Base-by-base conservation (phyloP, 2,797 vertebrate species). In the Steatocranus sp. region DNA sequence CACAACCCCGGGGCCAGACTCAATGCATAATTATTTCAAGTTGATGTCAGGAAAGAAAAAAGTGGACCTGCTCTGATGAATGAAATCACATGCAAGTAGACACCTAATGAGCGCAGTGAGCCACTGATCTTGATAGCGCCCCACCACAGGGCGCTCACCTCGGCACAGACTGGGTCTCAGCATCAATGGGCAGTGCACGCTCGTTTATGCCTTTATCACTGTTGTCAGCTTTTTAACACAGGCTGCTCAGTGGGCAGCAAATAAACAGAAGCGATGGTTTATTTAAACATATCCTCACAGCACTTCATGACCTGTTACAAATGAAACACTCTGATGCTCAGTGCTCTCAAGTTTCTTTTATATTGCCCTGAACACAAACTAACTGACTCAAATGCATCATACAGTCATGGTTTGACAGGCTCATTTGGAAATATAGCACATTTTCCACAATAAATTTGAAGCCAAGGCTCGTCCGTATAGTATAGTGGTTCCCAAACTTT, bases 11-110 rank as follows among this genome's bases (percentile, higher is more conserved):
- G 54, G 75, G 77, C 80, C 79, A 84, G 79, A 78, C 75, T 85
- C 83, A 78, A 82, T 79, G 78, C 90, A 48, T 76, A 83, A 85
- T 90, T 88, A 90, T 82, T 94, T 88, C 83, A 90, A 88, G 83
- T 73, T 76, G 18, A 82, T 84, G 80, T 90, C 87, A 85, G 73
- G 76, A 51, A 78, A 80, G 63, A 76, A 84, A 90, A 90, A 84
- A 84, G 76, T 76, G 79, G 78, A 79, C 38, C 36, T 53, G 80
- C 77, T 87, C 77, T 78, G 87, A 86, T 82, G 80, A 76, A 87
- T 90, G 56, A 51, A 85, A 88, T 86, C 43, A 84, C 61, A 85
- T 90, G 68, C 77, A 82, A 66, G 84, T 79, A 49, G 53, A 58
- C 36, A 15, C 74, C 30, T 90, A 86, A 90, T 93, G 79, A 89